Percentiles rank a stretch among this genome's conserved stretches.
Conservation (phyloP, 64 coral and sea anemone genomes). For the Dendrophyllia cribrosa region DNA sequence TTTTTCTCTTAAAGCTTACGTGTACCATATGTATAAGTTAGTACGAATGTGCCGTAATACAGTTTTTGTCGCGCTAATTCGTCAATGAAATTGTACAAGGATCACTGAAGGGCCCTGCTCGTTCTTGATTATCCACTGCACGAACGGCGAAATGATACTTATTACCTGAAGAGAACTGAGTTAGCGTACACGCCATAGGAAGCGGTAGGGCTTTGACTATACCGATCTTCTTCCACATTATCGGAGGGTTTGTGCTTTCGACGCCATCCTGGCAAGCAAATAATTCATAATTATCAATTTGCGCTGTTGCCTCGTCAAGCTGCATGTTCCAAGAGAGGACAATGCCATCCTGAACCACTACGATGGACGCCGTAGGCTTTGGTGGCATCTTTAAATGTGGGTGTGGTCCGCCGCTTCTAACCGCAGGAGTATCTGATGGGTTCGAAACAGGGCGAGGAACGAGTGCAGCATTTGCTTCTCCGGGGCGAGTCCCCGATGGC, state of each 20-base stretch:
- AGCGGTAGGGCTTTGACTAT: constrained; percentile 87
- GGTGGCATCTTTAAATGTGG: constrained; percentile 36
- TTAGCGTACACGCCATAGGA: constrained; percentile 98
- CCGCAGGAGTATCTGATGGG: neutral
- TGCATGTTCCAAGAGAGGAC: constrained; percentile 96
- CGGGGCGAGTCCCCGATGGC: neutral
- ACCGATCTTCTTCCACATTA: constrained; percentile 95
- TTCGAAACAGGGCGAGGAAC: neutral
- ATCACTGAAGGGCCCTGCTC: constrained; percentile 90
- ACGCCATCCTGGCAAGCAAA: constrained; percentile 90
- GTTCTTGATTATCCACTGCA: constrained; percentile 78
- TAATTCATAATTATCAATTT: constrained; percentile 83
- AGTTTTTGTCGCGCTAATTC: neutral
- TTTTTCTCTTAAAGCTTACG: no score
- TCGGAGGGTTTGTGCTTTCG: constrained; percentile 51
- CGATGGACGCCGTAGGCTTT: constrained; percentile 83
- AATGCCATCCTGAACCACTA: constrained; percentile 78
- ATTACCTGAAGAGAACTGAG: constrained; percentile 92
- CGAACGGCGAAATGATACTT: constrained; percentile 93
- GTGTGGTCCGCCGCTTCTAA: neutral
- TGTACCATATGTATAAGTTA: no score
- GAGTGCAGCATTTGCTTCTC: neutral
- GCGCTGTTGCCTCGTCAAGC: constrained; percentile 15
- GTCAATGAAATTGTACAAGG: constrained; percentile 78
- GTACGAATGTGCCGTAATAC: neutral